phyloP scores from a whole-genome alignment of 2,888 invertebrate species.

The Drosophila paracracens region DNA sequence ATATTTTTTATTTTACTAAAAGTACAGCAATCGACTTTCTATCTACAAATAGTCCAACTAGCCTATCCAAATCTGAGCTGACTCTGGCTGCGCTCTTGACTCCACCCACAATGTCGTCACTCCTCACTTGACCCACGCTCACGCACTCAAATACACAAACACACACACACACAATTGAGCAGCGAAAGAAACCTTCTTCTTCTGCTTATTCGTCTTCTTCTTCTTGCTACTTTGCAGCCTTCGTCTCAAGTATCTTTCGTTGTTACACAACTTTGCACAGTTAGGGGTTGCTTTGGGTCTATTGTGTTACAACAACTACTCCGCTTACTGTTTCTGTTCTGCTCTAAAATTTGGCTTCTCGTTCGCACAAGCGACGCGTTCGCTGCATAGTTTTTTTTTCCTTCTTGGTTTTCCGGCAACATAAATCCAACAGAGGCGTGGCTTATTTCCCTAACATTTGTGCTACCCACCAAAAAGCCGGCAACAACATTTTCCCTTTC shows the following conservation, averaged over 20 bases:
- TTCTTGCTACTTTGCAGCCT: constrained; percentile 20
- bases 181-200: not conserved
- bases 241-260: constrained; percentile 68
- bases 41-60: constrained; percentile 28
- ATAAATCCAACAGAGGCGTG: constrained; percentile 72
- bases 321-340: constrained; percentile 22
- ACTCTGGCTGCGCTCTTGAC: constrained; percentile 38
- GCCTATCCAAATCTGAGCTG: constrained; percentile 8
- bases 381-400: constrained; percentile 57
- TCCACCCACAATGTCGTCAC: constrained; percentile 73
- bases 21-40: constrained; percentile 4
- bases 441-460: constrained; percentile 67
- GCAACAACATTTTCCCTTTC: constrained; percentile 59
- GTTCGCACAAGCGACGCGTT: constrained; percentile 44
- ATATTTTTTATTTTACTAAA: constrained; percentile 8
- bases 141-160: constrained; percentile 15
- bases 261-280: constrained; percentile 51
- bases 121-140: constrained; percentile 43
- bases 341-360: constrained; percentile 37
- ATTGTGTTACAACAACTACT: constrained; percentile 77
- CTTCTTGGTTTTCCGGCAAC: constrained; percentile 72
- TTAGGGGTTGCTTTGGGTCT: constrained; percentile 77
- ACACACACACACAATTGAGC: not conserved
- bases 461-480: constrained; percentile 50
- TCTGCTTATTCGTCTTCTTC: not conserved